phyloP scores from a whole-genome alignment of 1,140 invertebrate genomes.

The Dendroctonus valens region DNA sequence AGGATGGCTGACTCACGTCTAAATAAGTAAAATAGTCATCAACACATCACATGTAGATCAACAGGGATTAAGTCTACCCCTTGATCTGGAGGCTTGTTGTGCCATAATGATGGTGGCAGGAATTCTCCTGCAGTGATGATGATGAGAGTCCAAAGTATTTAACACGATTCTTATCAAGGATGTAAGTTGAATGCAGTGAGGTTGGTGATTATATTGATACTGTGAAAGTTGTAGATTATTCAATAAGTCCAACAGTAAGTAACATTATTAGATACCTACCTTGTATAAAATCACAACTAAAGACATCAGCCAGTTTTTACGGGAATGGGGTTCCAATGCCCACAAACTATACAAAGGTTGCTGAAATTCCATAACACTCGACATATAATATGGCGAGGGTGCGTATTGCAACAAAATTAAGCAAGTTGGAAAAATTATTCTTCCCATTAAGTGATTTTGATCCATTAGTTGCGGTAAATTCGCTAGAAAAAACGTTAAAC shows the following conservation, averaged over 20 bases:
- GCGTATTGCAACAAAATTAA: constrained; percentile 85
- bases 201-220: constrained; percentile 89
- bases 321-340: constrained; percentile 78
- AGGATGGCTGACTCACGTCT: constrained; percentile 74
- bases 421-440: constrained; percentile 79
- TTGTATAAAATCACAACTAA: constrained; percentile 96
- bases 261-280: constrained; percentile 54
- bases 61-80: constrained; percentile 55
- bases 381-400: constrained; percentile 69
- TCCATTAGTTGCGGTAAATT: constrained; percentile 92
- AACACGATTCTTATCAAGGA: constrained; percentile 87
- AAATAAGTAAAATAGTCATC: constrained; percentile 25
- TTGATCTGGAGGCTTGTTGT: constrained; percentile 64
- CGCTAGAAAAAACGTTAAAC: constrained; percentile 93
- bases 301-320: constrained; percentile 90
- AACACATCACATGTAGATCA: too few relatives aligned
- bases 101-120: constrained; percentile 74
- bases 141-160: constrained; percentile 88
- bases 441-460: constrained; percentile 90
- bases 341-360: constrained; percentile 79
- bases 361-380: constrained; percentile 54
- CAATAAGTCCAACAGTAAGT: neutral
- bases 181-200: constrained; percentile 75
- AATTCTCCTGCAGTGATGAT: constrained; percentile 80
- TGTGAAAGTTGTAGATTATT: constrained; percentile 49